Conservation (phyloP, 2,113 vertebrate genomes). For the Melanostigma gelatinosum region DNA sequence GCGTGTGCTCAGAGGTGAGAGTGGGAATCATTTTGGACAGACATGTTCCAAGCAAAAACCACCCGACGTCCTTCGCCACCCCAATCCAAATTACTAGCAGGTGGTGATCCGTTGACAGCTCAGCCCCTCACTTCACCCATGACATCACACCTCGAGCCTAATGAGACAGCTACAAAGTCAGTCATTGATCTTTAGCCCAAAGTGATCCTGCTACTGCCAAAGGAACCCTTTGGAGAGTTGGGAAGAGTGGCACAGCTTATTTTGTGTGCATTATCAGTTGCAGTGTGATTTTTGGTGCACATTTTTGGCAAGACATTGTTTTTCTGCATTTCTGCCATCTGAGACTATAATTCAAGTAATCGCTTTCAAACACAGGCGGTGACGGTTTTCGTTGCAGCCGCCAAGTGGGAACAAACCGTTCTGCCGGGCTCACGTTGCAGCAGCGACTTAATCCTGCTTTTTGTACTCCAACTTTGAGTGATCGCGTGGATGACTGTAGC, state of each 20-base stretch:
- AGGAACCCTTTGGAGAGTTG: slow-evolving; percentile 46
- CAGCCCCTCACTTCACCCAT: slow-evolving; percentile 47
- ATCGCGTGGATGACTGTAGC: slow-evolving; percentile 49
- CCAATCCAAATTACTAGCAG: slow-evolving; percentile 51
- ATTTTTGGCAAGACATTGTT: slow-evolving; percentile 21
- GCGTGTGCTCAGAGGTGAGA: background rate
- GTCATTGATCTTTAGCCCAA: slow-evolving; percentile 72
- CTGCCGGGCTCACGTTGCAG: slow-evolving; percentile 29
- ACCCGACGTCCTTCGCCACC: slow-evolving; percentile 3
- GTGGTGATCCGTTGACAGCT: slow-evolving; percentile 63
- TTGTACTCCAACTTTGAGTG: slow-evolving; percentile 26
- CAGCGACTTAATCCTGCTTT: slow-evolving; percentile 47
- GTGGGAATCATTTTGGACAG: slow-evolving; percentile 28
- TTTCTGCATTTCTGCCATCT: slow-evolving; percentile 14
- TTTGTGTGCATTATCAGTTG: slow-evolving; percentile 46
- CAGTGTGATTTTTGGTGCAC: slow-evolving; percentile 18
- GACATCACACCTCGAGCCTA: slow-evolving; percentile 68
- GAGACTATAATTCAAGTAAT: background rate
- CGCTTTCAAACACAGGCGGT: slow-evolving; percentile 28
- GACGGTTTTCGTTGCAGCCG: slow-evolving; percentile 36
- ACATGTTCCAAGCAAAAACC: background rate
- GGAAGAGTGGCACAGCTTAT: slow-evolving; percentile 38
- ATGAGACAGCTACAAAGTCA: slow-evolving; percentile 71
- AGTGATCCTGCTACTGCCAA: slow-evolving; percentile 52
- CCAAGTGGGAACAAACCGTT: slow-evolving; percentile 38